Evolutionary conservation across 1,140 invertebrate species (phyloP).

Genomic region (Aethina tumida): DNA sequence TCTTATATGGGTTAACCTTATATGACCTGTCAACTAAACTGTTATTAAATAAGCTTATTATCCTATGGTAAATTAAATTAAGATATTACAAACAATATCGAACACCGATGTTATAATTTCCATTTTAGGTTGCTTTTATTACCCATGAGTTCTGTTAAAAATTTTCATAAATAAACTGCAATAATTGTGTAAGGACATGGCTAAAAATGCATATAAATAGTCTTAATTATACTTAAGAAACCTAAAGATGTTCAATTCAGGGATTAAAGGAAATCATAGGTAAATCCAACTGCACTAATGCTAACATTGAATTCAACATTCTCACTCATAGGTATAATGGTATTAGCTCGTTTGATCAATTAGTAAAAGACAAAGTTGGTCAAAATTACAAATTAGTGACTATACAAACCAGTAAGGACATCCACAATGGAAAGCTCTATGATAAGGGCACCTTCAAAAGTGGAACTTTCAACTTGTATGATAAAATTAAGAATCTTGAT

Average conservation of each 20-base stretch:
- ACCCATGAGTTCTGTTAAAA: constrained; percentile 6
- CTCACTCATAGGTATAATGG: neutral
- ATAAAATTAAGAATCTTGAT: constrained; percentile 11
- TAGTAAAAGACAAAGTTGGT: constrained; percentile 9
- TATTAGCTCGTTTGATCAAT: constrained; percentile 10
- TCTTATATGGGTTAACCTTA: constrained; percentile 27
- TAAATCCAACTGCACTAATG: constrained; percentile 8
- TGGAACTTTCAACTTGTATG: no score
- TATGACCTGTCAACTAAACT: constrained; percentile 29
- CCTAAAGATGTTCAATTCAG: constrained; percentile 31
- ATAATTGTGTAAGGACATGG: neutral
- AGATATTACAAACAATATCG: constrained; percentile 9
- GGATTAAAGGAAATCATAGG: constrained; percentile 31
- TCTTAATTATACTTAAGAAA: constrained; percentile 20
- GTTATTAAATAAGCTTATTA: constrained; percentile 25
- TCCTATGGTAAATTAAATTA: constrained; percentile 25
- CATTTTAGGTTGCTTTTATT: neutral
- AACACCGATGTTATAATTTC: neutral
- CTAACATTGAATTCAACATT: constrained; percentile 3
- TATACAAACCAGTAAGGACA: constrained; percentile 15
- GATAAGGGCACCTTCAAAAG: constrained; percentile 3
- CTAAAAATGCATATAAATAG: constrained; percentile 18
- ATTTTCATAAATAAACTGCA: constrained; percentile 6
- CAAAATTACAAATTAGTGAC: constrained; percentile 12
- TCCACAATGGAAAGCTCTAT: constrained; percentile 16